phyloP scores from a whole-genome alignment of 2,888 invertebrate genomes.

The Orthosia gracilis region DNA sequence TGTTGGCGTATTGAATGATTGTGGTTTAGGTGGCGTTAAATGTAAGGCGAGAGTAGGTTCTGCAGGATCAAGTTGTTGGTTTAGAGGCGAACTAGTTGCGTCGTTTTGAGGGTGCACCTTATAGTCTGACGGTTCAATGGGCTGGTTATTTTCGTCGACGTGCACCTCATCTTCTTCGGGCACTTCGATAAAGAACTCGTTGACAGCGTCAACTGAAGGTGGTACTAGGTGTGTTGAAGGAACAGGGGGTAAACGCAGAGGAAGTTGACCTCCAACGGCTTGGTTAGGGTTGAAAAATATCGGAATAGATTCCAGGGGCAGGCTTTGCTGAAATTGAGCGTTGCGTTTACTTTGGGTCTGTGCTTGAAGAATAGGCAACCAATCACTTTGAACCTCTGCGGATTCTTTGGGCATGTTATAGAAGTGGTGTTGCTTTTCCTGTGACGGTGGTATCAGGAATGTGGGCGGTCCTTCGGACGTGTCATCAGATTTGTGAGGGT shows the following conservation, averaged over 20 bases:
- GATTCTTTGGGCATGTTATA: conserved; percentile 75
- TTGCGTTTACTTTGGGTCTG: conserved; percentile 59
- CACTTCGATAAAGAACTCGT: conserved; percentile 79
- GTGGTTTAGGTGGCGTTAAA: conserved; percentile 78
- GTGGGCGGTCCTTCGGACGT: conserved; percentile 80
- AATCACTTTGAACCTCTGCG: conserved; percentile 80
- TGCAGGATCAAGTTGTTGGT: conserved; percentile 71
- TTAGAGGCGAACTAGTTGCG: conserved; percentile 72
- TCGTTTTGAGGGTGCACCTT: conserved; percentile 51
- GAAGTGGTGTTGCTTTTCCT: conserved; percentile 75
- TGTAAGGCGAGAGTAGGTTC: conserved; percentile 79
- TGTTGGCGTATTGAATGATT: conserved; percentile 86
- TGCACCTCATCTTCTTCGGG: conserved; percentile 88
- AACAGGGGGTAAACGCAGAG: conserved; percentile 70
- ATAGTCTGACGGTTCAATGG: conserved; percentile 65
- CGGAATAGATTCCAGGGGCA: conserved; percentile 67
- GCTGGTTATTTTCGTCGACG: conserved; percentile 77
- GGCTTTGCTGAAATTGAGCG: conserved; percentile 50
- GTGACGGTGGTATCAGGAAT: conserved; percentile 82
- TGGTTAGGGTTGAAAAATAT: conserved; percentile 69
- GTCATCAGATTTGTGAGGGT: conserved; percentile 76
- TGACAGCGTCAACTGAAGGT: conserved; percentile 80
- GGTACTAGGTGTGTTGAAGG: conserved; percentile 83
- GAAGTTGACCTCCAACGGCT: conserved; percentile 49
- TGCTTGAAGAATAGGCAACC: conserved; percentile 83